Base-by-base conservation (phyloP, 2,113 vertebrate species). In the Lates calcarifer region DNA sequence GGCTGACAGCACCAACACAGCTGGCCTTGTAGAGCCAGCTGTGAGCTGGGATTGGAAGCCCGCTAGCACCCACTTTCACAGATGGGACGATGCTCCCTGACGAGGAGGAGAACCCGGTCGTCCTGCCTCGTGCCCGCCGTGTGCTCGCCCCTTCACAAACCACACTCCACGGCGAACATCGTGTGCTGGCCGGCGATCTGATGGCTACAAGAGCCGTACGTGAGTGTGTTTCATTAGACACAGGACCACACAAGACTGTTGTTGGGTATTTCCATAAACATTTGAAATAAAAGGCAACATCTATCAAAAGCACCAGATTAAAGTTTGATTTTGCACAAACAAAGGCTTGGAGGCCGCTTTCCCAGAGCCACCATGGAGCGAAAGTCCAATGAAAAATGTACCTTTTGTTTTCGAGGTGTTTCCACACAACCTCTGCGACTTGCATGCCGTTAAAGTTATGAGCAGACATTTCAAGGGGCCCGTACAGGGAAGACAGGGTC, bases 1-100 rank as follows among this genome's bases (percentile, higher is more conserved):
- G 84, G 71, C 82, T 92, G 93, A 94, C 92, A 93, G 87, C 81
- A 90, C 84, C 93, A 94, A 95, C 91, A 95, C 94, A 94, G 93
- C 92, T 94, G 93, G 79, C 73, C 74, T 12, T 63, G 66, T 39
- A 61, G 37, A 79, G 73, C 55, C 39, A 75, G 60, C 41, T 9
- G 20, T 28, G 35, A 45, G 63, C 57, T 60, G 49, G n/a, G 64
- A 68, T 20, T 69, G 58, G n/a, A 76, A 65, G 51, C 60, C 35
- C 47, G 83, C 13, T 9, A 60, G 63, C 55, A 77, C 63, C 35
- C 45, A 64, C 61, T 43, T 49, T 82, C 64, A 77, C 81, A 81
- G 90, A 81, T 83, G 64, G 33, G 78, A 43, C 56, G 43, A 75
- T n/a, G n/a, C n/a, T 82, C 58, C 62, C 45, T 8, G 26, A 35